phyloP scores from a whole-genome alignment of 2,888 invertebrate species.

The Matsumyia berberina region DNA sequence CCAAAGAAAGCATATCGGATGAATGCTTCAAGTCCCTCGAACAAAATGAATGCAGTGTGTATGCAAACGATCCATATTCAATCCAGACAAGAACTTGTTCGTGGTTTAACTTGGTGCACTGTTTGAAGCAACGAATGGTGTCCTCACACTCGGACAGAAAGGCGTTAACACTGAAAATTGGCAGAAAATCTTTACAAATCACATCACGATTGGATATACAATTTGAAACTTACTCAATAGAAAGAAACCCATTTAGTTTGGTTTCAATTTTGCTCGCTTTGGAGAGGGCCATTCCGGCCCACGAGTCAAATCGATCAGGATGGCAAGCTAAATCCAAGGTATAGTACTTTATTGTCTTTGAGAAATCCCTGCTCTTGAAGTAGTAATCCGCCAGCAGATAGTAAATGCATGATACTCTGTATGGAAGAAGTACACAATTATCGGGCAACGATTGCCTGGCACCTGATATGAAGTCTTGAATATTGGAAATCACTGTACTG shows the following conservation, averaged over 20 bases:
- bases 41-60: conserved; percentile 95
- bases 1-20: conserved; percentile 90
- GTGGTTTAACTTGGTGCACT: conserved; percentile 90
- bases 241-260: conserved; percentile 90
- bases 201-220: too few relatives aligned
- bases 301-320: conserved; percentile 93
- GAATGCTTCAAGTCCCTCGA: conserved; percentile 94
- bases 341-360: conserved; percentile 92
- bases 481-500: conserved; percentile 86
- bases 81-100: conserved; percentile 92
- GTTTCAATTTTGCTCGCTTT: conserved; percentile 91
- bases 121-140: conserved; percentile 92
- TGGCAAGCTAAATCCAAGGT: conserved; percentile 92
- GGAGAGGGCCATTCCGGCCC: conserved; percentile 95
- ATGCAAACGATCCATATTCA: conserved; percentile 95
- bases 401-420: conserved; percentile 90
- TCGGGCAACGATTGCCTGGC: conserved; percentile 85
- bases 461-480: conserved; percentile 89
- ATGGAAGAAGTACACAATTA: conserved; percentile 85
- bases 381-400: conserved; percentile 97
- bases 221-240: conserved; percentile 85
- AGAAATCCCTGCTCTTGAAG: conserved; percentile 93
- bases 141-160: conserved; percentile 87
- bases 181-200: conserved; percentile 6
- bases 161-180: conserved; percentile 64